phyloP scores from a whole-genome alignment of 2,888 invertebrate genomes.

The Heteromyza rotundicornis region DNA sequence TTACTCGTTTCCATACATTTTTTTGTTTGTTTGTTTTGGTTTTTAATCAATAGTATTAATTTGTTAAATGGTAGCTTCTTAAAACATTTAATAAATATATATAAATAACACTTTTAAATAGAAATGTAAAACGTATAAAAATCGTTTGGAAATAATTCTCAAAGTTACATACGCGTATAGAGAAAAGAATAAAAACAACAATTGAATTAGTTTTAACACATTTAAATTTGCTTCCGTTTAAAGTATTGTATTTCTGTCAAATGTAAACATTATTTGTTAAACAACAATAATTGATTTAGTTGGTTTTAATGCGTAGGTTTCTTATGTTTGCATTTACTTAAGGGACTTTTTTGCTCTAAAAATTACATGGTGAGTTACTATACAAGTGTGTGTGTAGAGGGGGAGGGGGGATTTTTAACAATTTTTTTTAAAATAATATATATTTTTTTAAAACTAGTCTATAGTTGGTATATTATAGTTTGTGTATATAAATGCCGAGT shows the following conservation, averaged over 20 bases:
- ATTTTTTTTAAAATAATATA: no score
- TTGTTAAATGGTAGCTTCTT: neutral
- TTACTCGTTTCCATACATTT: slow-evolving; percentile 9
- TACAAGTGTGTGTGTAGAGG: no score
- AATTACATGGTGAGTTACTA: no score
- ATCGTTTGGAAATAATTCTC: neutral
- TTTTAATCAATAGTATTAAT: no score
- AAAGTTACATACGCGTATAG: no score
- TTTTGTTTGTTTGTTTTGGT: no score
- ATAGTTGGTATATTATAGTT: neutral
- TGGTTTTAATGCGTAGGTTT: slow-evolving; percentile 10
- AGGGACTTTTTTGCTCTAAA: no score
- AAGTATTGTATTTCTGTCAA: neutral
- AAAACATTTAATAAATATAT: neutral
- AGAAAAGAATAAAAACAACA: neutral
- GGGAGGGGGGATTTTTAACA: neutral
- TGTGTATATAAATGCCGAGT: neutral
- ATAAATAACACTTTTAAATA: neutral
- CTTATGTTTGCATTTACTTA: neutral
- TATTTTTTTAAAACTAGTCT: neutral
- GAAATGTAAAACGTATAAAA: neutral
- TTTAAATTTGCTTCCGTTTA: neutral
- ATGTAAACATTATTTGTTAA: slow-evolving; percentile 3
- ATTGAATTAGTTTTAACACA: slow-evolving; percentile 1
- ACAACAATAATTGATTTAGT: slow-evolving; percentile 6